A percentile compares a stretch with the other conserved stretches of the same genome.
Evolutionary conservation across 2,797 vertebrate species (phyloP).

Genomic region (Galagoides demidoff): DNA sequence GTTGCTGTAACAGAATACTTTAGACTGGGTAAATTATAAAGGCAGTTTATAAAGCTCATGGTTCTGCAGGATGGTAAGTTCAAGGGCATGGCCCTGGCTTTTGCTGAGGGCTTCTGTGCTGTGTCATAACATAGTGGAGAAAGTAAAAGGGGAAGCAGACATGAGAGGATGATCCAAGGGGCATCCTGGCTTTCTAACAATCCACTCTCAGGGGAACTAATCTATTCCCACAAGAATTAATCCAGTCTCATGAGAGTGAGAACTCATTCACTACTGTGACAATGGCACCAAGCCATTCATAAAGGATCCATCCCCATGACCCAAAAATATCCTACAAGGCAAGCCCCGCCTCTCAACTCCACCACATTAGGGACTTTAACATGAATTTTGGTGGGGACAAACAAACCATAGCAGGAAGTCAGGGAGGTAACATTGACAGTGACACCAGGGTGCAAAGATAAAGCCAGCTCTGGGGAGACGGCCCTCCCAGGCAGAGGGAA

Average conservation of each 20-base stretch:
- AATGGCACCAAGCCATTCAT: background rate
- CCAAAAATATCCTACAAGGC: background rate
- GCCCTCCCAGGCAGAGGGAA: background rate
- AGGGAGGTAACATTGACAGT: background rate
- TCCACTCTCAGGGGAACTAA: background rate
- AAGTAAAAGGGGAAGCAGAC: background rate
- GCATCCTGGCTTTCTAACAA: background rate
- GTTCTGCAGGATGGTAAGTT: background rate
- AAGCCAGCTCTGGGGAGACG: background rate
- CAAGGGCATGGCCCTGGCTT: background rate
- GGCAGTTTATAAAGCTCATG: background rate
- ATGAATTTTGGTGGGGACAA: background rate
- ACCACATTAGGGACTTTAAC: background rate
- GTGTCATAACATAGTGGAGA: background rate
- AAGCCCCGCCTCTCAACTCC: background rate
- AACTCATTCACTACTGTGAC: background rate
- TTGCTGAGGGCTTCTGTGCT: background rate
- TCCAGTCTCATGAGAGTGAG: background rate
- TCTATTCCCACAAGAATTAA: background rate
- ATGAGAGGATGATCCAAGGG: background rate
- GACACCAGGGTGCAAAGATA: background rate
- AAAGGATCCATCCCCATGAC: background rate
- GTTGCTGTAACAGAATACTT: background rate
- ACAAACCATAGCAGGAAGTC: background rate
- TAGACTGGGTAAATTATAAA: background rate